A percentile compares a stretch with the other conserved stretches of the same genome.
phyloP scores from a whole-genome alignment of 1,140 invertebrate genomes.

The Cotesia chilonis region DNA sequence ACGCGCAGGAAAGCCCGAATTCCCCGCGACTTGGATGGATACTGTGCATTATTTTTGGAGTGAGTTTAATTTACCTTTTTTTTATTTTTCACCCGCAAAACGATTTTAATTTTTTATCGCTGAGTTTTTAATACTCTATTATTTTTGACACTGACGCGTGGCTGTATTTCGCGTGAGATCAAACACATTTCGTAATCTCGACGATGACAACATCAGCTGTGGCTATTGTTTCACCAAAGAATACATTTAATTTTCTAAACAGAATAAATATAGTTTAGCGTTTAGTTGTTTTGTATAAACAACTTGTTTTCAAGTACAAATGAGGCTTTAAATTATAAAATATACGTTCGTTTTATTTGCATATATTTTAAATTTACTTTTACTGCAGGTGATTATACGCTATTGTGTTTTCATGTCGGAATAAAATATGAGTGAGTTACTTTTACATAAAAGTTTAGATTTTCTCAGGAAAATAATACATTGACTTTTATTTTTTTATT shows the following conservation, averaged over 20 bases:
- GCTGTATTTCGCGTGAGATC: constrained; percentile 26
- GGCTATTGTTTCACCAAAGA: constrained; percentile 33
- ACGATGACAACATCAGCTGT: constrained; percentile 32
- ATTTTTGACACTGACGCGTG: too few species aligned
- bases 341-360: too few species aligned
- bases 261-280: background rate
- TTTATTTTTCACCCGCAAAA: constrained; percentile 20
- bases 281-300: background rate
- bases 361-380: too few species aligned
- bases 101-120: too few species aligned
- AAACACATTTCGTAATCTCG: constrained; percentile 29
- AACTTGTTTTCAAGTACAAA: background rate
- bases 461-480: too few species aligned
- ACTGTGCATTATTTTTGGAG: constrained; percentile 67
- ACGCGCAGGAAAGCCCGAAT: constrained; percentile 40
- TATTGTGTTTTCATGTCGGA: too few species aligned
- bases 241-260: background rate
- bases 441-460: too few species aligned
- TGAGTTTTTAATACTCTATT: too few species aligned
- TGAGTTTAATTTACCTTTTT: constrained; percentile 51
- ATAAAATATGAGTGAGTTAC: too few species aligned
- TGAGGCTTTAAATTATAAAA: too few species aligned
- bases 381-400: too few species aligned
- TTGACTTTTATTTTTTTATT: too few species aligned
- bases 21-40: constrained; percentile 61